phyloP scores from a whole-genome alignment of 2,888 invertebrate species.

The Eristalinus sepulchralis region DNA sequence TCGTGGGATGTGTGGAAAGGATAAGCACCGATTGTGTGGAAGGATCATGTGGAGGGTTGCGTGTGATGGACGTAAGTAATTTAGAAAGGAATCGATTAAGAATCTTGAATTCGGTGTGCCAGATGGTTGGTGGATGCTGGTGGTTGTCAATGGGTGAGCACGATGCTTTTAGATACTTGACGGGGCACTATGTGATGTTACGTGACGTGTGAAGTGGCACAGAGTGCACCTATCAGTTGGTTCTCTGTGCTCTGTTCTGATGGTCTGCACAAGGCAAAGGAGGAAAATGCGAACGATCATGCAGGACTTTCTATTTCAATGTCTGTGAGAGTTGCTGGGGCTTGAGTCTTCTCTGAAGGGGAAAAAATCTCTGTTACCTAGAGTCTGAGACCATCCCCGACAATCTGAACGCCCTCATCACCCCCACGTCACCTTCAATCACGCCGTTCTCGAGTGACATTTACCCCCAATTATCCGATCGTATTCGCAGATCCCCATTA shows the following conservation, averaged over 20 bases:
- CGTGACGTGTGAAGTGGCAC: neutral
- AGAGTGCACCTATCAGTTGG: neutral
- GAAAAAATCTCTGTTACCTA: too few species aligned
- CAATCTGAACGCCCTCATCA: too few species aligned
- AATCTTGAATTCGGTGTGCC: neutral
- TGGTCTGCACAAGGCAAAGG: neutral
- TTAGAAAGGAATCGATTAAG: slow-evolving; percentile 5
- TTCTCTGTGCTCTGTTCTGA: neutral
- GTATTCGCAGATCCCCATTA: slow-evolving; percentile 5
- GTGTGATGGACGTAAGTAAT: slow-evolving; percentile 16
- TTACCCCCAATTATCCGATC: neutral
- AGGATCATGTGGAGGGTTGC: slow-evolving; percentile 6
- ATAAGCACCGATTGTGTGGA: neutral
- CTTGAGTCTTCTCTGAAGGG: too few species aligned
- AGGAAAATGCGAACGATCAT: too few species aligned
- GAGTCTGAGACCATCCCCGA: too few species aligned
- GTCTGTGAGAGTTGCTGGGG: too few species aligned
- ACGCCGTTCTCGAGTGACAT: neutral
- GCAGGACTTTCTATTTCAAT: too few species aligned
- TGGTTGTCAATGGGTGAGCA: neutral
- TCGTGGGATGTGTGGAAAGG: neutral
- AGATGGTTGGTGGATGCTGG: neutral
- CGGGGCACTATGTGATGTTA: neutral
- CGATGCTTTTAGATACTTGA: neutral
- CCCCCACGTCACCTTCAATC: neutral